phyloP scores from a whole-genome alignment of 2,797 vertebrate genomes.

The Gallinago stenura region DNA sequence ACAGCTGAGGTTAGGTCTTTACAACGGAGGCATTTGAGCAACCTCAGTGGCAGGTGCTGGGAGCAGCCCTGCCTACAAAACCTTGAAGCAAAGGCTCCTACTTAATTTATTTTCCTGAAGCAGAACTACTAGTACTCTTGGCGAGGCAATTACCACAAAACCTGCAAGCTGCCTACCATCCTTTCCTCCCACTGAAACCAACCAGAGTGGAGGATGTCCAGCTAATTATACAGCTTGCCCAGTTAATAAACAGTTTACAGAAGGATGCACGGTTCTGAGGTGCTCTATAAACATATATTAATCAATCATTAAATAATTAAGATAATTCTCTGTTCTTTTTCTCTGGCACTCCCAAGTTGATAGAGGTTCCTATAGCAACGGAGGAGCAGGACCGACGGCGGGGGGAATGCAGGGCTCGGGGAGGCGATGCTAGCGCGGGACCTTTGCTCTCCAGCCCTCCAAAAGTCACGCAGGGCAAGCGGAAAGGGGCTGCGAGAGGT shows the following conservation, averaged over 20 bases:
- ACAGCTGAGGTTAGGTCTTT: neutral
- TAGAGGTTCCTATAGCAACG: neutral
- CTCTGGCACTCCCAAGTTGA: slow-evolving; percentile 27
- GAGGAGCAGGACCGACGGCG: neutral
- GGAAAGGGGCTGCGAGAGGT: slow-evolving; percentile 58
- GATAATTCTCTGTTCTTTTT: slow-evolving; percentile 52
- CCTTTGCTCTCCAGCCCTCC: slow-evolving; percentile 67
- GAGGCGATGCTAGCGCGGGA: neutral
- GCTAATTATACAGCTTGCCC: neutral
- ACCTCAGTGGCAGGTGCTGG: neutral
- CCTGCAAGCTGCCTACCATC: neutral
- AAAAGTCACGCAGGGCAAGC: slow-evolving; percentile 62
- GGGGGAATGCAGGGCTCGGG: neutral
- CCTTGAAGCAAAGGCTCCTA: neutral
- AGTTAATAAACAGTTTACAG: slow-evolving; percentile 36
- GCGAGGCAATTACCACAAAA: neutral
- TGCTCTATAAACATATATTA: slow-evolving; percentile 21
- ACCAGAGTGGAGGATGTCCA: neutral
- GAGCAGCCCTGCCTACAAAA: neutral
- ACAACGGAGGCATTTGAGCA: neutral
- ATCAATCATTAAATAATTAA: slow-evolving; percentile 62
- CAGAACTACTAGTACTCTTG: neutral
- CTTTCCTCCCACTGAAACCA: neutral
- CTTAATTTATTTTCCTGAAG: neutral
- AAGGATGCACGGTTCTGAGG: neutral